Evolutionary conservation across 2,888 invertebrate genomes (phyloP).

Genomic region (Drosophila pseudotalamancana): DNA sequence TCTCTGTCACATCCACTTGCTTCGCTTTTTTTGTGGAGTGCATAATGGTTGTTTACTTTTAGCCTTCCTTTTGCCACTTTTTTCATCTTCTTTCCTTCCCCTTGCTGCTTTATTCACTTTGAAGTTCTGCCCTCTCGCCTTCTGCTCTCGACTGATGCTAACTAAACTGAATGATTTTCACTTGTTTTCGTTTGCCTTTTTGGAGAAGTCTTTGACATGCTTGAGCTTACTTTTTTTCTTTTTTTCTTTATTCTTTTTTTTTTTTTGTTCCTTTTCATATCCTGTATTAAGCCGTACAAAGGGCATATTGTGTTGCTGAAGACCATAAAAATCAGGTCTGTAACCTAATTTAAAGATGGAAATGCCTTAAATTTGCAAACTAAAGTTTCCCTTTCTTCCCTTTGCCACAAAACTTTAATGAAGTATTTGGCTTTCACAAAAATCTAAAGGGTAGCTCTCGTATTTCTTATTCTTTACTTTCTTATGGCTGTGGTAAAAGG

Average conservation of each 20-base stretch:
- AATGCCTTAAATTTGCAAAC: not conserved
- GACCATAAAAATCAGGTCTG: not conserved
- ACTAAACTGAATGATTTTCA: conserved; percentile 47
- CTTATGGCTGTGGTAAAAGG: conserved; percentile 37
- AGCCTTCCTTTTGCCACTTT: conserved; percentile 47
- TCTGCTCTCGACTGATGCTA: conserved; percentile 42
- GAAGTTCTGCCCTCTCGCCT: conserved; percentile 54
- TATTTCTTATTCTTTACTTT: not conserved
- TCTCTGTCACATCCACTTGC: too few relatives aligned
- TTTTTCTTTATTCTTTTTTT: conserved; percentile 21
- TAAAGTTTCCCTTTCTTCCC: not conserved
- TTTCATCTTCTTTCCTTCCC: not conserved
- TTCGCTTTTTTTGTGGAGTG: conserved; percentile 70
- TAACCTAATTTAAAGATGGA: not conserved
- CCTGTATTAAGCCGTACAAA: not conserved
- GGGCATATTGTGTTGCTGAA: not conserved
- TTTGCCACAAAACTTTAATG: too few relatives aligned
- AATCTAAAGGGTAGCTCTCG: not conserved
- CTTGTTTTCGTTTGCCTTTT: conserved; percentile 26
- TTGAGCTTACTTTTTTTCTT: conserved; percentile 27
- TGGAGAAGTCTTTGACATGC: conserved; percentile 17
- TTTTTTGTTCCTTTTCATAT: conserved; percentile 42
- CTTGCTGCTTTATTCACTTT: conserved; percentile 68
- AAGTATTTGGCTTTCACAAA: not conserved
- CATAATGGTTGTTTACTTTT: conserved; percentile 79